These are phyloP conservation scores for Oreochromis spilurus DNA, from an alignment of 2,113 vertebrate species.

Conservation along the genomic window DNA sequence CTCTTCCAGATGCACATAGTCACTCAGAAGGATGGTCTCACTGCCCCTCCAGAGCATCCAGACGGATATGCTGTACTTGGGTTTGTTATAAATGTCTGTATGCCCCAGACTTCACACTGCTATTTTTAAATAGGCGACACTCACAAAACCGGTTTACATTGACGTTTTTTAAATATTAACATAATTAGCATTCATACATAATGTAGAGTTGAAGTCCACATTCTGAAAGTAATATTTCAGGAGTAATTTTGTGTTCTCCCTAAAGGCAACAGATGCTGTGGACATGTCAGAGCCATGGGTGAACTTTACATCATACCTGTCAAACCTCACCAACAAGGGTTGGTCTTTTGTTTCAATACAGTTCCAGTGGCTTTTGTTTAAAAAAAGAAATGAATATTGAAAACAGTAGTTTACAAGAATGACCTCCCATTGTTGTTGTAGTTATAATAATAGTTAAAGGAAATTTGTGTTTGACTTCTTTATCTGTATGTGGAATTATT, in stretches of 20 bases:
- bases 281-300: constrained; percentile 8
- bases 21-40: constrained; percentile 47
- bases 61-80: constrained; percentile 59
- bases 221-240: neutral
- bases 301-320: constrained; percentile 40
- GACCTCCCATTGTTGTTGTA: neutral
- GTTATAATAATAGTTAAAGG: neutral
- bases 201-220: neutral
- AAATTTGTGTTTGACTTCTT: neutral
- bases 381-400: neutral
- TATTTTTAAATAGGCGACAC: neutral
- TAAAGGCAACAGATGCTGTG: constrained; percentile 34
- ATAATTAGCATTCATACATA: neutral
- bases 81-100: constrained; percentile 60
- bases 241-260: neutral
- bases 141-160: neutral
- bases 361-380: neutral
- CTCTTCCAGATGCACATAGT: constrained; percentile 67
- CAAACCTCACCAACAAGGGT: neutral
- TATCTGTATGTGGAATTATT: neutral
- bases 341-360: neutral
- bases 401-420: neutral
- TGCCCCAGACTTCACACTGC: neutral
- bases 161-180: fast-evolving
- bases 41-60: neutral